Conservation (phyloP, 2,113 vertebrate genomes). For the Platysteira castanea region DNA sequence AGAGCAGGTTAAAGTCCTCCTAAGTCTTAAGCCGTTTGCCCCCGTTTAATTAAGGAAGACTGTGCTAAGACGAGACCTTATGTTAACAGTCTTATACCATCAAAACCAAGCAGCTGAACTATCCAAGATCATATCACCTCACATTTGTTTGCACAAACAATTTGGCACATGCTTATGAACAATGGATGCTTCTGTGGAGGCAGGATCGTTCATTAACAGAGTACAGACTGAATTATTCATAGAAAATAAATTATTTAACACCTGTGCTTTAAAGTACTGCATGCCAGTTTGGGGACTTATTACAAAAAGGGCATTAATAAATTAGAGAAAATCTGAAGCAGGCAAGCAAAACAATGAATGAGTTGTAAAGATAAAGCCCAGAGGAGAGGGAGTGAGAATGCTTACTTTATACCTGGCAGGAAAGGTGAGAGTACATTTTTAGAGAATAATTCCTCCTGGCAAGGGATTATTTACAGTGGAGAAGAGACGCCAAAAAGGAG, state of each 20-base stretch:
- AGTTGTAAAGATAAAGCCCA: background rate
- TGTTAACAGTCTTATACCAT: background rate
- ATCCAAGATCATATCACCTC: background rate
- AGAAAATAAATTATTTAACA: conserved; percentile 53
- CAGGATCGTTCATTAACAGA: conserved; percentile 19
- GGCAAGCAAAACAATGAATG: background rate
- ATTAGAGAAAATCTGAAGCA: conserved; percentile 2
- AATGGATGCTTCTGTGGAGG: background rate
- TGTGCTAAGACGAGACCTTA: background rate
- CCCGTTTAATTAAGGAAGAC: background rate
- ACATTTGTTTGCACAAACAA: conserved; percentile 14
- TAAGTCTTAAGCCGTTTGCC: background rate
- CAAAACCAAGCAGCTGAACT: background rate
- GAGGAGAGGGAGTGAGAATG: background rate
- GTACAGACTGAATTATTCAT: conserved; percentile 30
- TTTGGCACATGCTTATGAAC: background rate
- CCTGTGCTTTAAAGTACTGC: background rate
- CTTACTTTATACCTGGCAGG: background rate
- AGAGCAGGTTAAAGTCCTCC: background rate
- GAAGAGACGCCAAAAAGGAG: background rate
- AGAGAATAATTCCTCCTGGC: background rate
- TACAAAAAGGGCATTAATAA: conserved; percentile 35
- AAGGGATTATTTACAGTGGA: background rate
- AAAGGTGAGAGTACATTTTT: background rate
- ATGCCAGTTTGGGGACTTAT: conserved; percentile 2